Percentiles rank a stretch among this genome's conserved stretches.
Conservation (phyloP, 2,113 vertebrate species). For the Engystomops pustulosus region DNA sequence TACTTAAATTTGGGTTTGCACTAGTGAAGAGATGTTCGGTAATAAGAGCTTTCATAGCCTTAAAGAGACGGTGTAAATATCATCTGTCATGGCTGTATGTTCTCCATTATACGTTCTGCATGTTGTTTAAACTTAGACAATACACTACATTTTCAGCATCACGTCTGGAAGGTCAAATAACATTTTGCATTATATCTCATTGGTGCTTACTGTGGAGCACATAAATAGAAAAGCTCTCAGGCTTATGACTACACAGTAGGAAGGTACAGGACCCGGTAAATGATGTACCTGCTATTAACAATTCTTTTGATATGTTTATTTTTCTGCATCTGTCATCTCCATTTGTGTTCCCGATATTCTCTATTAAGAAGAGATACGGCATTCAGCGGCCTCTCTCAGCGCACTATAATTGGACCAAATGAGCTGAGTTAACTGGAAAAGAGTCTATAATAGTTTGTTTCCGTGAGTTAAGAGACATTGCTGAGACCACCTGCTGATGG, state of each 20-base stretch:
- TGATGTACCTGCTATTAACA: neutral
- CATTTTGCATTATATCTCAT: neutral
- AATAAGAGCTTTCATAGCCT: no score
- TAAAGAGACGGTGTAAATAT: neutral
- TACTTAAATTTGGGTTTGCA: no score
- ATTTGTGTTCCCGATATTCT: slow-evolving; percentile 10
- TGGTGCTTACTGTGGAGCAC: neutral
- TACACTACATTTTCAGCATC: neutral
- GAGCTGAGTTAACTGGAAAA: slow-evolving; percentile 16
- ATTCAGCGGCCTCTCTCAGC: neutral
- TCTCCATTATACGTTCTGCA: neutral
- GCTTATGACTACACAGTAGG: neutral
- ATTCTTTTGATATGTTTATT: slow-evolving; percentile 26
- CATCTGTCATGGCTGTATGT: neutral
- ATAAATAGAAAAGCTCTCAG: slow-evolving; percentile 6
- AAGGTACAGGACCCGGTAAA: neutral
- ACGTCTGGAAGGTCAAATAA: neutral
- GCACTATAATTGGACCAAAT: slow-evolving; percentile 14
- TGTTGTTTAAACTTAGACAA: neutral
- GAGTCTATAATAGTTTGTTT: slow-evolving; percentile 35
- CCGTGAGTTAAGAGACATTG: neutral
- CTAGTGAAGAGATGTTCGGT: no score
- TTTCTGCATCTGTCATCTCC: neutral
- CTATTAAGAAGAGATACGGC: neutral
- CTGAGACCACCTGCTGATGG: slow-evolving; percentile 33